A percentile compares a stretch with the other conserved stretches of the same genome.
These are phyloP conservation scores for Pseudanteris insignis DNA, from an alignment of 2,888 invertebrate species.

Conservation along the genomic window DNA sequence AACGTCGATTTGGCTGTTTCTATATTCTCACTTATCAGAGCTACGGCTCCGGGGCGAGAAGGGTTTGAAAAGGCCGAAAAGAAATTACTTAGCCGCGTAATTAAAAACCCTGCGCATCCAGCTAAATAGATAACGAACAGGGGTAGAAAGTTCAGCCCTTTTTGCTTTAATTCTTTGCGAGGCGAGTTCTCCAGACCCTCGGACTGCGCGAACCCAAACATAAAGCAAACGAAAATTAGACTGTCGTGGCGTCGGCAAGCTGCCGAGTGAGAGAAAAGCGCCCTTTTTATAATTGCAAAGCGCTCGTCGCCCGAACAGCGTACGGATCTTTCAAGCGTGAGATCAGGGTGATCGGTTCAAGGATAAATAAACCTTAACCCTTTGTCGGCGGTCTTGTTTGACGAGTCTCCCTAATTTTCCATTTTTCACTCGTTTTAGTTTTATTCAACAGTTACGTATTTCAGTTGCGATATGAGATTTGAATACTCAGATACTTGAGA, in stretches of 20 bases:
- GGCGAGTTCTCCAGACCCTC: constrained; percentile 35
- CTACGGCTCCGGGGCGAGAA: constrained; percentile 44
- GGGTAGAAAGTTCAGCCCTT: constrained; percentile 52
- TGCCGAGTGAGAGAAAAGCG: constrained; percentile 35
- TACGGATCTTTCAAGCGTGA: constrained; percentile 49
- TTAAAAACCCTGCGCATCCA: constrained; percentile 62
- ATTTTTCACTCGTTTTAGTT: no score
- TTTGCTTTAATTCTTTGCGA: constrained; percentile 54
- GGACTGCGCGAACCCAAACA: constrained; percentile 34
- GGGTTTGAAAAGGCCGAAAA: constrained; percentile 41
- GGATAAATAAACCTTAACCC: constrained; percentile 50
- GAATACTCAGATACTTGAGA: no score
- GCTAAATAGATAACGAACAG: constrained; percentile 60
- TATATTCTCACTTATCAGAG: constrained; percentile 46
- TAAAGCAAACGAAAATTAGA: constrained; percentile 45
- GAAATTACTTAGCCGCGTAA: constrained; percentile 62
- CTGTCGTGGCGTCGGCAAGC: constrained; percentile 29
- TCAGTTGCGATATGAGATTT: no score
- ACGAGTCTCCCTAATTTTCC: constrained; percentile 5
- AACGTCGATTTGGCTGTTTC: constrained; percentile 54
- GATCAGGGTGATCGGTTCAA: constrained; percentile 49
- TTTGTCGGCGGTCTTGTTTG: constrained; percentile 23
- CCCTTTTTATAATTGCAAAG: constrained; percentile 59
- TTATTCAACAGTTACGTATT: no score
- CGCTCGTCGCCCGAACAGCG: constrained; percentile 48